Percentiles rank a stretch among this genome's conserved stretches.
These are phyloP conservation scores for Mamestra brassicae DNA, from an alignment of 2,888 invertebrate species.

Conservation along the genomic window DNA sequence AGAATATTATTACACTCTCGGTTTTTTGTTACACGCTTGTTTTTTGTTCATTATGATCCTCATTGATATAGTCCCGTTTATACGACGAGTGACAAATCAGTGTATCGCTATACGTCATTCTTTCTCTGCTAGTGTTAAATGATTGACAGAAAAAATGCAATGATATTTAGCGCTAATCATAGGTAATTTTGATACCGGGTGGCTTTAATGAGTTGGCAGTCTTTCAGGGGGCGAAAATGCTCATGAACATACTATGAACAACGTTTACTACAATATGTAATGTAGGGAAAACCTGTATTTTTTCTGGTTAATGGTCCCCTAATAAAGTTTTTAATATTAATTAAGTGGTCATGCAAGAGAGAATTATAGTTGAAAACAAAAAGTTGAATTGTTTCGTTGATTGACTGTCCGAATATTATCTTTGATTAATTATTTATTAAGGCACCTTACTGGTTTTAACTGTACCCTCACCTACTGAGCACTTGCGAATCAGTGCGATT, in stretches of 20 bases:
- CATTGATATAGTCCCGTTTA: not conserved
- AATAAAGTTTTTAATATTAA: too few relatives aligned
- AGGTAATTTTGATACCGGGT: not conserved
- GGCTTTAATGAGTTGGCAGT: not conserved
- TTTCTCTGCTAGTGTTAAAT: not conserved
- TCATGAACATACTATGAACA: too few relatives aligned
- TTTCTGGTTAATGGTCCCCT: too few relatives aligned
- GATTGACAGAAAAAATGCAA: not conserved
- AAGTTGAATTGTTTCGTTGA: conserved; percentile 14
- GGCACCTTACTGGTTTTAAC: conserved; percentile 50
- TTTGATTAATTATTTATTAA: conserved; percentile 27
- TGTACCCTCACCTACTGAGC: conserved; percentile 50
- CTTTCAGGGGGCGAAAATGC: too few relatives aligned
- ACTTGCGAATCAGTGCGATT: conserved; percentile 54
- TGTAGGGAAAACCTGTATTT: too few relatives aligned
- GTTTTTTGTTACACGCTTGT: not conserved
- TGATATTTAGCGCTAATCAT: not conserved
- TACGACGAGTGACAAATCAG: not conserved
- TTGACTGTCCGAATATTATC: conserved; percentile 27
- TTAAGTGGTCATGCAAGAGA: too few relatives aligned
- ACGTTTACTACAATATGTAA: too few relatives aligned
- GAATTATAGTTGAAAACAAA: not conserved
- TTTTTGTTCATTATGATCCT: conserved; percentile 4
- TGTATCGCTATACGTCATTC: not conserved
- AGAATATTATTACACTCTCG: not conserved